Evolutionary conservation across 2,888 invertebrate genomes (phyloP).

Genomic region (Heteropelma amictum): DNA sequence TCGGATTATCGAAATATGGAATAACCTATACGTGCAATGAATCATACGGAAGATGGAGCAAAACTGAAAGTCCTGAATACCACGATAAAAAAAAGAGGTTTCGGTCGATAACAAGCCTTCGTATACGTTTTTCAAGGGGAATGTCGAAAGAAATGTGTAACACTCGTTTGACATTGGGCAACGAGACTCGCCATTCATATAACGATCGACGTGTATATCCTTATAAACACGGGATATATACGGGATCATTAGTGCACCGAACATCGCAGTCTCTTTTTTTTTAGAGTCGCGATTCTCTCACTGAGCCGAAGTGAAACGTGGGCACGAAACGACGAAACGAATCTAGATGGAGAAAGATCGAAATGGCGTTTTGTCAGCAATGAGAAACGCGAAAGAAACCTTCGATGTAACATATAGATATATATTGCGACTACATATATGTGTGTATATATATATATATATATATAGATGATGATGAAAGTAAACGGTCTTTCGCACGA

Average conservation of each 20-base stretch:
- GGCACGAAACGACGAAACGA: constrained; percentile 4
- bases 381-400: constrained; percentile 9
- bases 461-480: no score
- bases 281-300: background rate
- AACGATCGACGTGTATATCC: constrained; percentile 24
- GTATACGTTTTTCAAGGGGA: background rate
- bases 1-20: background rate
- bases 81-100: background rate
- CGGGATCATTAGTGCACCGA: constrained; percentile 26
- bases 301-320: background rate
- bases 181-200: constrained; percentile 34
- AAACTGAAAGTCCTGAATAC: background rate
- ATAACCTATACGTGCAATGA: no score
- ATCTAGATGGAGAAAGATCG: constrained; percentile 5
- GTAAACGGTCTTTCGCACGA: constrained; percentile 29
- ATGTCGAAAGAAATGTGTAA: constrained; percentile 9
- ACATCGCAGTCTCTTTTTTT: constrained; percentile 19
- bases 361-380: constrained; percentile 9
- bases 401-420: no score
- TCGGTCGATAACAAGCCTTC: background rate
- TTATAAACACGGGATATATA: background rate
- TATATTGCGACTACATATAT: no score
- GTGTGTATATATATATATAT: background rate
- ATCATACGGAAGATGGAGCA: no score
- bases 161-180: constrained; percentile 6